These are phyloP conservation scores for Coracopsis vasa DNA, from an alignment of 2,113 vertebrate genomes.

Conservation along the genomic window DNA sequence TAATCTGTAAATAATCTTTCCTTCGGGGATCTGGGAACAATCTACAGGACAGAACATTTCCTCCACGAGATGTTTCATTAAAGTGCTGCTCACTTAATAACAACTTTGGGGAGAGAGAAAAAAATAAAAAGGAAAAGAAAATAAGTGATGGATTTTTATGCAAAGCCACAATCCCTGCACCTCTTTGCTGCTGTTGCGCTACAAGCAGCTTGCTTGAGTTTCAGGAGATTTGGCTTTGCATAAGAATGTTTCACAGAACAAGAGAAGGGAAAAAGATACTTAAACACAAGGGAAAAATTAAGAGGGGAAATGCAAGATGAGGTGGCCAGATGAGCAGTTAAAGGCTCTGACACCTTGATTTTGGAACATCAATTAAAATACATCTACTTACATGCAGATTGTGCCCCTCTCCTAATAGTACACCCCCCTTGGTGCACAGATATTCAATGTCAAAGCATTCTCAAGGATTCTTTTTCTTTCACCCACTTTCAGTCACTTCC, in stretches of 20 bases:
- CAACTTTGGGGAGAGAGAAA: background rate
- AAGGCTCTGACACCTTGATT: background rate
- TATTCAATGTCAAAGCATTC: slow-evolving; percentile 17
- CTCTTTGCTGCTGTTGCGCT: background rate
- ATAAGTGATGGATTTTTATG: background rate
- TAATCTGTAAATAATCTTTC: background rate
- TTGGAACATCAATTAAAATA: slow-evolving; percentile 2
- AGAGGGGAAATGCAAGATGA: background rate
- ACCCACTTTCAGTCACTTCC: background rate
- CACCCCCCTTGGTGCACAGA: background rate
- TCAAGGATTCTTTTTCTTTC: background rate
- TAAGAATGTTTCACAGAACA: background rate
- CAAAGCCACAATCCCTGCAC: background rate
- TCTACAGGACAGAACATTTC: background rate
- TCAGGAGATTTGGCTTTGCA: background rate
- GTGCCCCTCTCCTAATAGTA: background rate
- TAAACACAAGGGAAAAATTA: slow-evolving; percentile 12
- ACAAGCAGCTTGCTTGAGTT: background rate
- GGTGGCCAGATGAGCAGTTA: background rate
- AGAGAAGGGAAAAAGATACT: background rate
- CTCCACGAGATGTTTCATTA: background rate
- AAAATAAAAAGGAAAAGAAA: background rate
- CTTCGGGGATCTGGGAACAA: background rate
- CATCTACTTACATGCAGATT: background rate
- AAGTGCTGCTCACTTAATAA: background rate